These are phyloP conservation scores for Oncorhynchus nerka DNA, from an alignment of 2,113 vertebrate genomes.

Conservation along the genomic window DNA sequence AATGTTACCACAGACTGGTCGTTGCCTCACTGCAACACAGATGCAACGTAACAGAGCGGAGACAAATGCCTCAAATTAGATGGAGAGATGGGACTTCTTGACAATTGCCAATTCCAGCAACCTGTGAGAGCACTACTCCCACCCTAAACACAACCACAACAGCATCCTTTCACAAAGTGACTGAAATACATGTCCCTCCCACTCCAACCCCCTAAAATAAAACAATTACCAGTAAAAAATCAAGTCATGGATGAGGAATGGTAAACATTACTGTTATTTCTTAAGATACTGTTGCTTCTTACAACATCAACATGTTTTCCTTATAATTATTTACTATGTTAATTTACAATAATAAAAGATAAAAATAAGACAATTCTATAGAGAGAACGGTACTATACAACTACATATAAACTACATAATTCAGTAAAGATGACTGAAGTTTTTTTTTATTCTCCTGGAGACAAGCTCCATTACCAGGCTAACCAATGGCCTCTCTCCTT, in stretches of 20 bases:
- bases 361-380: constrained; percentile 28
- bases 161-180: constrained; percentile 27
- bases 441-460: constrained; percentile 26
- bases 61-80: constrained; percentile 13
- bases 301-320: constrained; percentile 67
- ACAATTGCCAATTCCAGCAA: constrained; percentile 4
- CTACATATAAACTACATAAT: constrained; percentile 56
- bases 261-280: constrained; percentile 59
- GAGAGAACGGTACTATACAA: constrained; percentile 39
- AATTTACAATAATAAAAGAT: constrained; percentile 31
- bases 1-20: neutral
- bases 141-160: neutral
- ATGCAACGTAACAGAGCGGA: neutral
- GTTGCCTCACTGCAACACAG: neutral
- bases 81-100: neutral
- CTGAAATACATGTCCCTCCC: neutral
- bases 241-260: constrained; percentile 56
- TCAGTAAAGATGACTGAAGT: constrained; percentile 21
- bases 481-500: constrained; percentile 20
- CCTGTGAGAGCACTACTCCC: constrained; percentile 16
- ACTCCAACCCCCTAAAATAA: neutral
- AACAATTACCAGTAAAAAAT: constrained; percentile 26
- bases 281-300: constrained; percentile 53
- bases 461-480: constrained; percentile 34
- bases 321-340: constrained; percentile 52